Conservation (phyloP, 2,113 vertebrate species). For the Toxostoma redivivum region DNA sequence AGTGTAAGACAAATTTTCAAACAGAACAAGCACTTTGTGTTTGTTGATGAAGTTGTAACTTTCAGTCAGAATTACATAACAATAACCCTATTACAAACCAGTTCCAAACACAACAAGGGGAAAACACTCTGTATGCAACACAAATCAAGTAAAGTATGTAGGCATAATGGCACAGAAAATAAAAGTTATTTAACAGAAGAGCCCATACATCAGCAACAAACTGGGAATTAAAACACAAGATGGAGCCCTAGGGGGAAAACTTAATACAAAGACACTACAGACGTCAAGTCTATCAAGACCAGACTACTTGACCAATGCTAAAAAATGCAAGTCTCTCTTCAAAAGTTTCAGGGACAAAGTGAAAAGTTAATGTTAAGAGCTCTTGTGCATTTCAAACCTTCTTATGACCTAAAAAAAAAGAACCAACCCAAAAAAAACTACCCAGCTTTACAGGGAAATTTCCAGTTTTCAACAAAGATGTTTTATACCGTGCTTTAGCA, state of each 20-base stretch:
- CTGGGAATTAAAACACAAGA: conserved; percentile 42
- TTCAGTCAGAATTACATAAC: not conserved
- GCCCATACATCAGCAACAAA: conserved; percentile 61
- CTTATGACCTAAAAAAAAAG: not conserved
- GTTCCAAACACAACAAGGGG: conserved; percentile 3
- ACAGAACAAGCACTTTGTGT: not conserved
- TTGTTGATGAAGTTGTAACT: not conserved
- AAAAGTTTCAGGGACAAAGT: conserved; percentile 4
- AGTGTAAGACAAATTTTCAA: not conserved
- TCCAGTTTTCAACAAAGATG: not conserved
- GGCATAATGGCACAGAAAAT: conserved; percentile 43
- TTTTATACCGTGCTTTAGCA: not conserved
- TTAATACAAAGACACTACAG: conserved; percentile 62
- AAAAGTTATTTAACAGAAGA: conserved; percentile 60
- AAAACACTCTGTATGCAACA: not conserved
- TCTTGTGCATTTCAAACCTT: not conserved
- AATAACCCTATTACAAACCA: not conserved
- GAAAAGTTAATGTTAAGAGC: conserved; percentile 31
- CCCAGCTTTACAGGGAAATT: not conserved
- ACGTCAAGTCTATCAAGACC: not conserved
- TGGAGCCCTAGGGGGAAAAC: conserved; percentile 40
- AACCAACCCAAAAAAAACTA: not conserved
- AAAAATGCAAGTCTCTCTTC: conserved; percentile 5
- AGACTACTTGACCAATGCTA: conserved; percentile 36
- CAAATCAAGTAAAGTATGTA: conserved; percentile 30